Conservation (phyloP, 2,888 invertebrate genomes). For the Caenorhabditis imperialis region DNA sequence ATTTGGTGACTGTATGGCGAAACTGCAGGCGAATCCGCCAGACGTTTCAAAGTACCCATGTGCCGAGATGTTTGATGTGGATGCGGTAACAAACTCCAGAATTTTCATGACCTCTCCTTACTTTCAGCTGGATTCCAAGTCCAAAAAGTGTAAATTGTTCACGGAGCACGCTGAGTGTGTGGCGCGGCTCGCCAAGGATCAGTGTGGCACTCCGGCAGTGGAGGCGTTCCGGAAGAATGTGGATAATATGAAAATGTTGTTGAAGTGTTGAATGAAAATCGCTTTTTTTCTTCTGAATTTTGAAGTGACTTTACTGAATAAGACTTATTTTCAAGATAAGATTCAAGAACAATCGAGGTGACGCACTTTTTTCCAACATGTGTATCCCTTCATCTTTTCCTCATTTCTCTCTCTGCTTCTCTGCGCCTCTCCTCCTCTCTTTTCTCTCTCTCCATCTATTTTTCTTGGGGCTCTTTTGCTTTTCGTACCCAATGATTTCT, state of each 20-base stretch:
- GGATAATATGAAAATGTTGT: conserved; percentile 24
- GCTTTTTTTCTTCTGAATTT: too few relatives aligned
- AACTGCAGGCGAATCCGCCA: conserved; percentile 13
- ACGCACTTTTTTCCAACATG: too few relatives aligned
- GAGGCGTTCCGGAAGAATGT: conserved; percentile 17
- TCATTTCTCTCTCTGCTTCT: too few relatives aligned
- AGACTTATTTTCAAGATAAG: too few relatives aligned
- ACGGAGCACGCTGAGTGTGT: conserved; percentile 19
- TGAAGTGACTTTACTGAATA: too few relatives aligned
- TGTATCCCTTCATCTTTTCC: too few relatives aligned
- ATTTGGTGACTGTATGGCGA: conserved; percentile 33
- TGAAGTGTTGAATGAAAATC: conserved; percentile 18
- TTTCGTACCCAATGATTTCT: too few relatives aligned
- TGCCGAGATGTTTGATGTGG: neutral
- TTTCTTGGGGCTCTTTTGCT: too few relatives aligned
- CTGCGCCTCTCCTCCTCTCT: too few relatives aligned
- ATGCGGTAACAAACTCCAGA: neutral
- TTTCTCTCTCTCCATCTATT: too few relatives aligned
- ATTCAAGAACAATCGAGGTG: too few relatives aligned
- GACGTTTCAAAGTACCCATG: conserved; percentile 12
- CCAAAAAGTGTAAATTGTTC: conserved; percentile 31
- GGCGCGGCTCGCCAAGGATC: conserved; percentile 1
- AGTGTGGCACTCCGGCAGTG: conserved; percentile 14
- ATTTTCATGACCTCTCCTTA: neutral
- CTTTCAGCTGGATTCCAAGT: conserved; percentile 26